Base-by-base conservation (phyloP, 2,113 vertebrate species). In the Chlorodrepanis virens region DNA sequence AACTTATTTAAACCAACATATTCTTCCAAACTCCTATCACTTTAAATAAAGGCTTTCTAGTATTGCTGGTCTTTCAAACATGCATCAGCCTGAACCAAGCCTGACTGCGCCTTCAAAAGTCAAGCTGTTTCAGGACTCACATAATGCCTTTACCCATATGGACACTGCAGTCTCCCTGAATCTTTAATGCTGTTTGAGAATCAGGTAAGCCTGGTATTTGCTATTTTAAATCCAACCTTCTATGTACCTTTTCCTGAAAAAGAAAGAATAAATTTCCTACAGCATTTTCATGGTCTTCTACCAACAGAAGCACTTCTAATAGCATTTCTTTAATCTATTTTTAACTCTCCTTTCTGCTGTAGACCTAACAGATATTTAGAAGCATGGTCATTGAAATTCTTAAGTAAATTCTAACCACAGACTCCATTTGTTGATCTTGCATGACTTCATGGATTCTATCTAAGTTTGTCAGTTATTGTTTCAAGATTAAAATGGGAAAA, bases 401-500 rank as follows among this genome's bases (percentile, higher is more conserved):
- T 64, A 63, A 72, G 49, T 56, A 90, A 94, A 95, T 95, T 94
- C 70, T 94, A 89, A 68, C 44, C 45, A 57, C 5, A 47, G 52
- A 37, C 14, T 53, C 33, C 37, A 14, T 74, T 72, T 93, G 47
- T 94, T 93, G 78, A 87, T 84, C 93, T 90, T 91, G 33, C 65
- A 68, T 75, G 31, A 57, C 47, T 90, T 93, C n/a, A 45, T 29
- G 74, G 49, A 80, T 35, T 86, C 13, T 61, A 74, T 81, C 45
- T 60, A 79, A 45, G 40, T 72, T 86, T 91, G 7, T 35, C 45
- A 77, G 45, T 74, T 88, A 89, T 27, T 72, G 10, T 68, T 87
- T 83, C 31, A 86, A 83, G 72, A 93, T 85, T 90, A 82, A 90
- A 85, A 85, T 23, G 8, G 27, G 31, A 90, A 94, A 88, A 83